Base-by-base conservation (phyloP, 2,797 vertebrate genomes). In the Pempheris klunzingeri region DNA sequence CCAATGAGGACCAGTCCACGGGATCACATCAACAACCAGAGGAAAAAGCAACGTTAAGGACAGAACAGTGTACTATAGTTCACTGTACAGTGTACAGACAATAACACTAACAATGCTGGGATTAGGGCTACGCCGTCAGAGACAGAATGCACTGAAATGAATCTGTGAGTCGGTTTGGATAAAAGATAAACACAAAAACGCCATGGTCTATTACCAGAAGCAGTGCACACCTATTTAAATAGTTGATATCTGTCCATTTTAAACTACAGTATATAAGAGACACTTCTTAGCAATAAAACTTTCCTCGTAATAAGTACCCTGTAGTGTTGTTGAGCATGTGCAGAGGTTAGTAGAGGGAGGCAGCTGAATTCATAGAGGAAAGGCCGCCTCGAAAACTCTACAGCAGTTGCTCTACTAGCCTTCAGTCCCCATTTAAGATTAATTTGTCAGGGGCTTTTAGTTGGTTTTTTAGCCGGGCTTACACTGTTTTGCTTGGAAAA, bases 401-500 rank as follows among this genome's bases (percentile, higher is more conserved):
- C 15, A 57, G 71, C 68, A 60, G 44, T 80, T 74, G 30, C 67
- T 82, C 52, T 59, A 34, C 60, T 77, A 61, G 62, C 79, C 65
- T 81, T 85, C 81, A 77, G 74, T 88, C 77, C 30, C 72, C 78
- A 81, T 90, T 85, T 85, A 81, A 81, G 75, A 92, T 88, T 86
- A 53, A 94, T 93, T 92, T 88, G 88, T 90, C 84, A 72, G 70
- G 82, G 82, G 79, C 74, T 88, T 90, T 86, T 81, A 84, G 63
- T 57, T 88, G 57, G 43, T 65, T 69, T 80, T 80, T 80, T 77
- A 79, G 71, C 72, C 39, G 53, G 67, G 78, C 63, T 74, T 63
- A 83, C 70, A 78, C 49, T 88, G 78, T 84, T 88, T 89, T 87
- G 75, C 72, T 91, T 88, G 73, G 81, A 85, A 77, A 72, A 88